phyloP scores from a whole-genome alignment of 2,888 invertebrate genomes.

The Omphaloscelis lunosa region DNA sequence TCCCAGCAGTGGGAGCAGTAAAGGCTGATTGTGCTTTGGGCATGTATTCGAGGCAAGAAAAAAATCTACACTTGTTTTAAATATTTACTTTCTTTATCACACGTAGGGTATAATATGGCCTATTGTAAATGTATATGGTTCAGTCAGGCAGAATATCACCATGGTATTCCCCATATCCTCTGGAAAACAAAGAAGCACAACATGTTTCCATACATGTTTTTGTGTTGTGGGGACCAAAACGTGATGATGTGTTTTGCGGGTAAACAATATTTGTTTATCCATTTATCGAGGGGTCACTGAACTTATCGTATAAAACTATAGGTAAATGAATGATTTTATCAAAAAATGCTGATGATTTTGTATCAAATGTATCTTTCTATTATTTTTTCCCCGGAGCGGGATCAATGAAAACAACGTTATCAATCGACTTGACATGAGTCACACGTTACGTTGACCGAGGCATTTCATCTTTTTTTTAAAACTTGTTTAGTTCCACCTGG shows the following conservation, averaged over 20 bases:
- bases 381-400: conserved; percentile 33
- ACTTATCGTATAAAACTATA: neutral
- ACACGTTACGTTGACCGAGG: neutral
- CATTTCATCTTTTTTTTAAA: too few relatives aligned
- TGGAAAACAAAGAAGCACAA: neutral
- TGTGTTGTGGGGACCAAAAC: neutral
- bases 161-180: neutral
- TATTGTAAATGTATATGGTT: too few relatives aligned
- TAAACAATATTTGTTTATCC: neutral
- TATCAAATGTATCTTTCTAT: conserved; percentile 13
- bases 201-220: neutral
- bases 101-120: too few relatives aligned
- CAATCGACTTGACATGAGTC: neutral
- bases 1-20: neutral
- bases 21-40: too few relatives aligned
- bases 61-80: too few relatives aligned
- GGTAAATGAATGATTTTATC: neutral
- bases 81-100: too few relatives aligned
- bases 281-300: neutral
- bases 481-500: too few relatives aligned
- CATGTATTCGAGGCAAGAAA: too few relatives aligned
- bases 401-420: conserved; percentile 28
- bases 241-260: too few relatives aligned
- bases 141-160: neutral
- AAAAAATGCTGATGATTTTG: neutral